Evolutionary conservation across 1,140 invertebrate species (phyloP), one percentile per base, ranked within the genome.

Genomic region (Diachasma alloeum): DNA sequence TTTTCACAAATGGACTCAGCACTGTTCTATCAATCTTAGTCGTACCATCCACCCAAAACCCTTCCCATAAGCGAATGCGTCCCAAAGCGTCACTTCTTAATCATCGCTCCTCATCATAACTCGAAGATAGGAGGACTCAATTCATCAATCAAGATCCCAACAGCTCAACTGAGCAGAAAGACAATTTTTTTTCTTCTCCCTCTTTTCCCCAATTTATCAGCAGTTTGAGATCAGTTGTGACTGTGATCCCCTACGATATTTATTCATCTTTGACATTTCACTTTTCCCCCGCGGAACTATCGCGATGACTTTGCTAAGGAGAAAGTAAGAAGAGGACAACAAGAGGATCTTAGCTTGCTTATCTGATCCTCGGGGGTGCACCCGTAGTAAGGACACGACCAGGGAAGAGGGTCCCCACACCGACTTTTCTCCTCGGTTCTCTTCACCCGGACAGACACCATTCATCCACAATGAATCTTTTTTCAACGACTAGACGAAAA

Each of bases 11-110:
- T 42, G 22, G 37, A 74, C 53, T 56, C 44, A 42, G 39, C 13
- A 24, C n/a, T 17, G 17, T 72, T 73, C 24, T 77, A 77, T 77
- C 70, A 73, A 77, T 72, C 71, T 76, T 76, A 70, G 48, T 36
- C 42, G 42, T 72, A 53, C 63, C 22, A 56, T 59, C 37, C 69
- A 56, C 17, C 63, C 24, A 42, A 19, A 46, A 36, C 42, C 37
- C 74, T 26, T 19, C 74, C 9, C 37, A 75, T 26, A 53, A 59
- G 24, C 22, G 17, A 24, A 68, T 31, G 15, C 36, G 4, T 17
- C 17, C 36, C n/a, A 39, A 39, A 68, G 31, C 66, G 66, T 68
- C 66, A 68, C n/a, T 37, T 68, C 31, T 17, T 68, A 68, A 68
- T 68, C 36, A 68, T 39, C 31, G 13, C 15, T 11, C 8, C n/a